phyloP scores from a whole-genome alignment of 2,797 vertebrate species.

The Cottoperca gobio region DNA sequence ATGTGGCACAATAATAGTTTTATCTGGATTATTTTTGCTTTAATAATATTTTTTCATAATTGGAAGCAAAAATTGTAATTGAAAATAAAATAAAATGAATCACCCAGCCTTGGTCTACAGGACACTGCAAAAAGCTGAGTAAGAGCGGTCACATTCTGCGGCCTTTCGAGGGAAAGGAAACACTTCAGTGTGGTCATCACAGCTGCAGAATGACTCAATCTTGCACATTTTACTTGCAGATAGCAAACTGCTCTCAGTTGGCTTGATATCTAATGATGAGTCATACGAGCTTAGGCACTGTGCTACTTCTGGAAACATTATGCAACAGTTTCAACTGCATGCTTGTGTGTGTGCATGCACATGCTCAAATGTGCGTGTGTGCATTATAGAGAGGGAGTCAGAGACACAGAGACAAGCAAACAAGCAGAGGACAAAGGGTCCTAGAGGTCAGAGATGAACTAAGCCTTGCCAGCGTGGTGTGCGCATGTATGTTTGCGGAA shows the following conservation, averaged over 20 bases:
- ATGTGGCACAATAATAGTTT: no score
- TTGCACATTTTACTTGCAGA: conserved; percentile 50
- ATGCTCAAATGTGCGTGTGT: background rate
- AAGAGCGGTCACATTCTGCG: conserved; percentile 15
- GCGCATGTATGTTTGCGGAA: conserved; percentile 36
- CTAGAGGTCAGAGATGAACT: conserved; percentile 59
- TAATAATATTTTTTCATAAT: no score
- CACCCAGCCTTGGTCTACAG: conserved; percentile 2
- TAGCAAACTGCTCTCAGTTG: conserved; percentile 27
- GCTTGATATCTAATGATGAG: conserved; percentile 53
- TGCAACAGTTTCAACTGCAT: conserved; percentile 42
- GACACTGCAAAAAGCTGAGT: conserved; percentile 29
- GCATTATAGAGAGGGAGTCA: conserved; percentile 25
- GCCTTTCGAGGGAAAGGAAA: conserved; percentile 55
- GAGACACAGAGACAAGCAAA: conserved; percentile 34
- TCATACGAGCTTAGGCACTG: conserved; percentile 64
- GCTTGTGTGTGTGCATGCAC: conserved; percentile 21
- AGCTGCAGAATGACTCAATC: conserved; percentile 47
- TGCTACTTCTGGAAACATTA: conserved; percentile 44
- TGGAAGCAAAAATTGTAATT: no score
- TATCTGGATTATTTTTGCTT: no score
- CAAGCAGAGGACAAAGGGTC: conserved; percentile 55
- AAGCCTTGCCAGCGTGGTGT: conserved; percentile 26
- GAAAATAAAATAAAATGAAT: no score
- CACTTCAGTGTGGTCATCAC: conserved; percentile 32